Conservation (phyloP, 2,113 vertebrate species). For the Alouatta palliata region DNA sequence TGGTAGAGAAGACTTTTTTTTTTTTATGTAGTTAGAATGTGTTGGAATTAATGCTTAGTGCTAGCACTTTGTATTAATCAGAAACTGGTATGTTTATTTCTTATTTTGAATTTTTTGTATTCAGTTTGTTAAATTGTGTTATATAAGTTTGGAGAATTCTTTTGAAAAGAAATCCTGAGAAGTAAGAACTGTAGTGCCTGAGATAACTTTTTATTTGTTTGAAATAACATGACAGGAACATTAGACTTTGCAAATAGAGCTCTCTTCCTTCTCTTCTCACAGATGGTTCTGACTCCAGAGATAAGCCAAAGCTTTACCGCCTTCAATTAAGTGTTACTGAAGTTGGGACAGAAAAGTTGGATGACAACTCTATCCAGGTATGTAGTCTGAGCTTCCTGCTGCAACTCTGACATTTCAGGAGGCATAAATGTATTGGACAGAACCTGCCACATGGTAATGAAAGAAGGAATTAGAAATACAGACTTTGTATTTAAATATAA, state of each 20-base stretch:
- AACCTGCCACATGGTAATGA: neutral
- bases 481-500: neutral
- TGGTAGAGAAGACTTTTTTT: neutral
- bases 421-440: fast-evolving
- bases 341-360: constrained; percentile 95
- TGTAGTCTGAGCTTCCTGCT: neutral
- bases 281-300: constrained; percentile 98
- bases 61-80: neutral
- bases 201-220: neutral
- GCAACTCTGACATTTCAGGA: fast-evolving
- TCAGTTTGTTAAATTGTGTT: neutral
- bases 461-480: fast-evolving
- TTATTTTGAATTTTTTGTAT: neutral
- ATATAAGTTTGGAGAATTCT: neutral
- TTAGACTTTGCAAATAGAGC: neutral
- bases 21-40: neutral
- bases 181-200: neutral
- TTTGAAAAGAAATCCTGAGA: neutral
- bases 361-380: constrained; percentile 97
- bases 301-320: constrained; percentile 98
- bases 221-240: neutral
- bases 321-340: constrained; percentile 97
- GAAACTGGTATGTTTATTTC: neutral
- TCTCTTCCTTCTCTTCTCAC: constrained; percentile 52
- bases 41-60: neutral